Evolutionary conservation across 2,888 invertebrate genomes (phyloP).

Genomic region (Euproctis similis): DNA sequence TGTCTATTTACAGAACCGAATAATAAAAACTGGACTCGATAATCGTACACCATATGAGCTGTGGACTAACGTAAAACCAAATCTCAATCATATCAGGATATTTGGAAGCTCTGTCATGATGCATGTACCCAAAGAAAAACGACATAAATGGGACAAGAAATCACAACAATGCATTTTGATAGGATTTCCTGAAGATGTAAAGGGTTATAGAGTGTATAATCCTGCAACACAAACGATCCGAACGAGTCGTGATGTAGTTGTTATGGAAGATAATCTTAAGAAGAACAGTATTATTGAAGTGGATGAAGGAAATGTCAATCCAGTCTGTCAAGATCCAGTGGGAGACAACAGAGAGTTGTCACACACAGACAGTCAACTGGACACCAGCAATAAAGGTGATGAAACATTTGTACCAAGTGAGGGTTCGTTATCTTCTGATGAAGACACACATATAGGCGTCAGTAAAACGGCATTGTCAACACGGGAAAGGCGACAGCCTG

Average conservation of each 20-base stretch:
- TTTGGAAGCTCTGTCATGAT: slow-evolving; percentile 4
- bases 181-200: too few relatives aligned
- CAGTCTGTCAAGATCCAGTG: neutral
- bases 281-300: neutral
- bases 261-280: neutral
- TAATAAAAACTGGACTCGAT: neutral
- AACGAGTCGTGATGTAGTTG: neutral
- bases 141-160: neutral
- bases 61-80: slow-evolving; percentile 1
- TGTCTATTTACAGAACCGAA: slow-evolving; percentile 1
- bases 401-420: neutral
- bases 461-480: too few relatives aligned
- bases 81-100: slow-evolving; percentile 1
- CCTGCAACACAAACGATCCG: neutral
- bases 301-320: neutral
- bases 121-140: neutral
- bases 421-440: neutral
- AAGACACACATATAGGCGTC: neutral
- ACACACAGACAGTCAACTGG: neutral
- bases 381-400: neutral
- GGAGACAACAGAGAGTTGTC: neutral
- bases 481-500: neutral
- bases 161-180: neutral
- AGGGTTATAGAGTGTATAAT: too few relatives aligned
- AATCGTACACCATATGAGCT: slow-evolving; percentile 1